Percentiles rank a stretch among this genome's conserved stretches.
Conservation (phyloP, 2,888 invertebrate species). For the Pocota personata region DNA sequence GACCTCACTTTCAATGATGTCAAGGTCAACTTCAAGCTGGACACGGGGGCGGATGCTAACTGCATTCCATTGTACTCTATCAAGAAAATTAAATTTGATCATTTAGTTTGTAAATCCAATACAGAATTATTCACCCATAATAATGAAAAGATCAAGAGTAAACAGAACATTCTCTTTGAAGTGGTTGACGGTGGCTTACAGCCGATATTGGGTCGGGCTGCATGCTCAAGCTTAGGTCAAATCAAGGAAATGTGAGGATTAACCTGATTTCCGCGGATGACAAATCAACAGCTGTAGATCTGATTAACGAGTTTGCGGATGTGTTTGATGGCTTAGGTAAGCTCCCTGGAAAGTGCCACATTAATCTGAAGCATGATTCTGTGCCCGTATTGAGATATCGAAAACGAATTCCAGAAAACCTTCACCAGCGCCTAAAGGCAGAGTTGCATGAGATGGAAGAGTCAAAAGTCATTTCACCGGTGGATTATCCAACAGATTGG, state of each 20-base stretch:
- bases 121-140: conserved; percentile 38
- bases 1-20: conserved; percentile 5
- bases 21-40: no score
- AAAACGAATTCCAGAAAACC: conserved; percentile 69
- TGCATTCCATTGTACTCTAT: no score
- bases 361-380: conserved; percentile 60
- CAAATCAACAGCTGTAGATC: conserved; percentile 11
- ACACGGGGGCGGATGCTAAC: no score
- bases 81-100: no score
- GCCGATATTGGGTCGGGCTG: conserved; percentile 48
- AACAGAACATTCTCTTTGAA: conserved; percentile 18
- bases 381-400: conserved; percentile 69
- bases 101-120: conserved; percentile 22
- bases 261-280: conserved; percentile 1
- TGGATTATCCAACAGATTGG: conserved; percentile 66
- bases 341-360: conserved; percentile 59
- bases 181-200: conserved; percentile 41
- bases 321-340: conserved; percentile 65
- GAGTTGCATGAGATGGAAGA: conserved; percentile 39
- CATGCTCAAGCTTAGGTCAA: conserved; percentile 4
- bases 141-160: conserved; percentile 26
- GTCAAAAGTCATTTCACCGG: conserved; percentile 53
- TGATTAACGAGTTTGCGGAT: conserved; percentile 13
- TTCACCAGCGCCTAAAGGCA: conserved; percentile 59
- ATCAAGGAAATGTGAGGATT: conserved; percentile 19